Evolutionary conservation across 2,888 invertebrate species (phyloP), one percentile per base, ranked within the genome.

Genomic region (Acanthoscelides obtectus): DNA sequence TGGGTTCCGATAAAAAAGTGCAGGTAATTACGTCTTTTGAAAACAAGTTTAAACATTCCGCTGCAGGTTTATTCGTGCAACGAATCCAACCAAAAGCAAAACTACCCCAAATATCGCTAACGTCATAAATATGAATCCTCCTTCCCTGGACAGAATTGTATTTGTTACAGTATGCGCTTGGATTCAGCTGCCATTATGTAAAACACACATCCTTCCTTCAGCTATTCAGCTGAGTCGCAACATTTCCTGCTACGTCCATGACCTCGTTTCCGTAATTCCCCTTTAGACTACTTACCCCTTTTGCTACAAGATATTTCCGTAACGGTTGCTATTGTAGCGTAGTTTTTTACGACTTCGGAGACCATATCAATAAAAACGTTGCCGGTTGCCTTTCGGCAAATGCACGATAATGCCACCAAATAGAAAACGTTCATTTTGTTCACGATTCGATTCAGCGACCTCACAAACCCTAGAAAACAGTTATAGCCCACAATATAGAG

Each of bases 251-350:
- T 12, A 45, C 45, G 45, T 45, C 45, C 45, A 45, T 45, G 45
- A 45, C 45, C 45, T 45, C 45, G 17, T 45, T 45, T 45, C 17
- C 45, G 45, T 45, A 45, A 45, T 45, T 45, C 12, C 45, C 45
- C 5, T 45, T 22, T 20, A 20, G 68, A n/a, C 69, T 22, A 66
- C 69, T 70, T 75, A 80, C 80, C 79, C 64, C 68, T 75, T 68
- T 73, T 75, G 20, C 78, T 73, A 72, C 80, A 81, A 8, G 78
- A 75, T 71, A 78, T 75, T 67, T 75, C 74, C 20, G 77, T 76
- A 45, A 80, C 70, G 63, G 72, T 69, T 22, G 70, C 20, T 45
- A 45, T 45, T 45, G 45, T 45, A 45, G 45, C 45, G 45, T 45
- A 45, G 45, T 45, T 45, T 45, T 45, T 45, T 45, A 45, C 45